phyloP scores from a whole-genome alignment of 2,113 vertebrate genomes.

The Bolborhynchus lineola region DNA sequence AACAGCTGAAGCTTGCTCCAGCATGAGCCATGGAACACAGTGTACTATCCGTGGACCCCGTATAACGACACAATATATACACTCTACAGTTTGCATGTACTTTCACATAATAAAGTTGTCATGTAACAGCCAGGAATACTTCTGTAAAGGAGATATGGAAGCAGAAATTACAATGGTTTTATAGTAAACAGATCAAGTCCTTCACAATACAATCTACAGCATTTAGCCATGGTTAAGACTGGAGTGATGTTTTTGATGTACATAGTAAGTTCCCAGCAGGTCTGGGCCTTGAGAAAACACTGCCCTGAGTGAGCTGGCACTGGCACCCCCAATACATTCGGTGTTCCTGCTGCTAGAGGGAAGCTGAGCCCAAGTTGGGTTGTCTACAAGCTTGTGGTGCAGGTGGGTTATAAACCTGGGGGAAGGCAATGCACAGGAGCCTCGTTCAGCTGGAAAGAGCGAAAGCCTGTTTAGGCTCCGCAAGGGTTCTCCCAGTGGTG shows the following conservation, averaged over 20 bases:
- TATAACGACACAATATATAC: conserved; percentile 72
- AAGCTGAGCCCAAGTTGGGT: conserved; percentile 12
- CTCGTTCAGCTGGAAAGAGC: background rate
- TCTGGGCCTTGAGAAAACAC: conserved; percentile 38
- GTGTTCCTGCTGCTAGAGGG: conserved; percentile 70
- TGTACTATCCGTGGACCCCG: conserved; percentile 47
- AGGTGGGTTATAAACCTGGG: background rate
- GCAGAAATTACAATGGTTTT: conserved; percentile 69
- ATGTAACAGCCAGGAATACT: conserved; percentile 68
- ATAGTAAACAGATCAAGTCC: conserved; percentile 62
- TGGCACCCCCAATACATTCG: conserved; percentile 25
- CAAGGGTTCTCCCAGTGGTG: background rate
- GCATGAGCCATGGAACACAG: conserved; percentile 54
- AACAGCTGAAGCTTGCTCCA: conserved; percentile 63
- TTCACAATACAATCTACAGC: conserved; percentile 67
- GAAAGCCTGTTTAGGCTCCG: background rate
- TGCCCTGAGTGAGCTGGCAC: conserved; percentile 51
- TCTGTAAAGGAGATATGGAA: conserved; percentile 72
- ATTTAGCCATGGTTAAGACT: conserved; percentile 72
- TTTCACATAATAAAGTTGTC: conserved; percentile 63
- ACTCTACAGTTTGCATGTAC: conserved; percentile 74
- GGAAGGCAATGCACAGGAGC: background rate
- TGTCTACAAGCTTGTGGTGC: conserved; percentile 43
- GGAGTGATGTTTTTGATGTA: conserved; percentile 50
- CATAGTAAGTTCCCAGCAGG: conserved; percentile 21